Percentiles rank a stretch among this genome's conserved stretches.
phyloP scores from a whole-genome alignment of 92 coral and sea anemone species.

The Plumapathes pennacea region DNA sequence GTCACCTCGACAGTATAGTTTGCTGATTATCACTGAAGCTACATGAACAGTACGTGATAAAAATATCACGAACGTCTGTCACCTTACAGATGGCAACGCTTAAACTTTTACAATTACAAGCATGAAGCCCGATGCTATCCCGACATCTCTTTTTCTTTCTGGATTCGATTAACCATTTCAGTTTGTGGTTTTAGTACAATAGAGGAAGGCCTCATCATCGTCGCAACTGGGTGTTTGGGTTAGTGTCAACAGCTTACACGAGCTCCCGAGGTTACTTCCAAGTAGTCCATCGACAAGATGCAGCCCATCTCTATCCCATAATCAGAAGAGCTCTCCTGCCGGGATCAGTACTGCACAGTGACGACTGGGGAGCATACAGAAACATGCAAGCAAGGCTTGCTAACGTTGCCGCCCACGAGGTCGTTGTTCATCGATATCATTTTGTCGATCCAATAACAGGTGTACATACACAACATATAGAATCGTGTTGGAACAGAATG shows the following conservation, averaged over 20 bases:
- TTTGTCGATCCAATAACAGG: not conserved
- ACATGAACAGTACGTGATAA: too few relatives aligned
- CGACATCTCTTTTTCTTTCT: too few relatives aligned
- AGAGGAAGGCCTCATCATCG: not conserved
- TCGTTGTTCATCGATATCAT: too few relatives aligned
- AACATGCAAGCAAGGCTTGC: not conserved
- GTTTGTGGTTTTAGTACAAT: not conserved
- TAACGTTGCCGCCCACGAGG: not conserved
- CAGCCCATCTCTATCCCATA: too few relatives aligned
- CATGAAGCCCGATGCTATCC: too few relatives aligned
- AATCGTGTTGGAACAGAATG: not conserved
- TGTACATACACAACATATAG: slow-evolving; percentile 1
- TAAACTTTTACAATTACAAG: too few relatives aligned
- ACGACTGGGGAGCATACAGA: slow-evolving; percentile 5
- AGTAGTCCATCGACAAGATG: not conserved
- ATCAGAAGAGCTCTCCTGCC: not conserved
- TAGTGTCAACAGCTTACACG: not conserved
- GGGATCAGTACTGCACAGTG: not conserved
- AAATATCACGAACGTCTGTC: too few relatives aligned
- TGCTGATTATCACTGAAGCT: too few relatives aligned
- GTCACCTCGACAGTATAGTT: too few relatives aligned
- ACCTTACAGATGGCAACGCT: too few relatives aligned
- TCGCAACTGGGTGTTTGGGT: slow-evolving; percentile 1
- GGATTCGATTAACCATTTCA: too few relatives aligned
- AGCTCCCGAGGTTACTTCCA: not conserved